phyloP scores from a whole-genome alignment of 2,888 invertebrate genomes.

The Drosophila gaucha region DNA sequence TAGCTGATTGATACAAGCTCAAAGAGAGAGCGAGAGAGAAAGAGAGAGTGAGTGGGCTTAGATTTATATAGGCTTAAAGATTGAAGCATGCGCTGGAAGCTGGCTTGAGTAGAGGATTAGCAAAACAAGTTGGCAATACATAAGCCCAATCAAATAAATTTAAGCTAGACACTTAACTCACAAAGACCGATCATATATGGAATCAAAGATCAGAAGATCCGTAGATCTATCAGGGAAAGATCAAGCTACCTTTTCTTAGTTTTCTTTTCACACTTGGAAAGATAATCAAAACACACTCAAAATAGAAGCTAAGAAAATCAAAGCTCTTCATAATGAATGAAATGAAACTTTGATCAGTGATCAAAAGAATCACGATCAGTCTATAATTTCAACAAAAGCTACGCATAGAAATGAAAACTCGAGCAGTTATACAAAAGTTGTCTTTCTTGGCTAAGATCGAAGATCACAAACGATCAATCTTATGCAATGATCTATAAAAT shows the following conservation, averaged over 20 bases:
- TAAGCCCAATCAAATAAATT: background rate
- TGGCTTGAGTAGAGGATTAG: background rate
- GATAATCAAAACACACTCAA: too few species aligned
- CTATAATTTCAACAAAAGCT: background rate
- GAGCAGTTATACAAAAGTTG: slow-evolving; percentile 9
- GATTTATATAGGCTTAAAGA: background rate
- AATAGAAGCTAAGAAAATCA: background rate
- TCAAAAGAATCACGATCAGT: slow-evolving; percentile 7
- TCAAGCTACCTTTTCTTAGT: background rate
- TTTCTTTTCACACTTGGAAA: background rate
- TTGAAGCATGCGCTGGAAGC: background rate
- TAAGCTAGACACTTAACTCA: background rate
- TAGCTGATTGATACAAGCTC: slow-evolving; percentile 1
- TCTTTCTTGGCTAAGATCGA: slow-evolving; percentile 1
- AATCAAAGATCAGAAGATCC: slow-evolving; percentile 4
- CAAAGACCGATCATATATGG: background rate
- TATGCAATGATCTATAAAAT: slow-evolving; percentile 1
- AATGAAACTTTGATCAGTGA: background rate
- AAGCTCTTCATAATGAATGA: background rate
- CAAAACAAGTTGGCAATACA: background rate
- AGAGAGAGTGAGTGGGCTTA: background rate
- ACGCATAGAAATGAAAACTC: slow-evolving; percentile 13
- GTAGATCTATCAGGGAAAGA: background rate
- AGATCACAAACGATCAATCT: slow-evolving; percentile 11
- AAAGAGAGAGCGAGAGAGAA: background rate